Conservation (phyloP, 1,140 invertebrate genomes). For the Linepithema humile region DNA sequence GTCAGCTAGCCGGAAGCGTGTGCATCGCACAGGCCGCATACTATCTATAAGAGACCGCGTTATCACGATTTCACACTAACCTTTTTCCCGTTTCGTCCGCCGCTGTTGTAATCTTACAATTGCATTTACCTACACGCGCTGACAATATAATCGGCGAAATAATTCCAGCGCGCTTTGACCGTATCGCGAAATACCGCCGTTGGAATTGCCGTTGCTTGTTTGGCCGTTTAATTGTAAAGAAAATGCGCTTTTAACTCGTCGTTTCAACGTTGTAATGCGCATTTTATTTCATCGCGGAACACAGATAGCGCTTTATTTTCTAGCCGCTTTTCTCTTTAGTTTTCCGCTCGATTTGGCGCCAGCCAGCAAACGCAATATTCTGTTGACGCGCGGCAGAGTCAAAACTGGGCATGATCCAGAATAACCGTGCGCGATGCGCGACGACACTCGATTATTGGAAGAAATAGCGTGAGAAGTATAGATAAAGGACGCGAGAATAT, state of each 20-base stretch:
- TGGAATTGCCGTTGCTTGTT: background rate
- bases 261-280: background rate
- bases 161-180: background rate
- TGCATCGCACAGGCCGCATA: constrained; percentile 43
- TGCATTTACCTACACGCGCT: no score
- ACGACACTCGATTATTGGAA: constrained; percentile 63
- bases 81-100: background rate
- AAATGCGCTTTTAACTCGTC: background rate
- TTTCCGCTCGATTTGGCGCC: constrained; percentile 64
- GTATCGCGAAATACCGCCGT: background rate
- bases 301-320: constrained; percentile 1
- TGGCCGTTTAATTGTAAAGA: background rate
- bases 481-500: constrained; percentile 36
- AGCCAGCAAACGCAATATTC: constrained; percentile 38
- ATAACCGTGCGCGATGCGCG: constrained; percentile 11
- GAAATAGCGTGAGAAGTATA: constrained; percentile 52
- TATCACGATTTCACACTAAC: constrained; percentile 28
- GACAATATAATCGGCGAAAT: constrained; percentile 34
- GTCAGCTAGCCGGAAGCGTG: constrained; percentile 3
- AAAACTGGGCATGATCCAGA: constrained; percentile 43
- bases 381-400: background rate
- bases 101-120: background rate
- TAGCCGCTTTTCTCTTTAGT: background rate
- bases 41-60: background rate
- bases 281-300: background rate